phyloP scores from a whole-genome alignment of 2,113 vertebrate species.

The Anser cygnoides region DNA sequence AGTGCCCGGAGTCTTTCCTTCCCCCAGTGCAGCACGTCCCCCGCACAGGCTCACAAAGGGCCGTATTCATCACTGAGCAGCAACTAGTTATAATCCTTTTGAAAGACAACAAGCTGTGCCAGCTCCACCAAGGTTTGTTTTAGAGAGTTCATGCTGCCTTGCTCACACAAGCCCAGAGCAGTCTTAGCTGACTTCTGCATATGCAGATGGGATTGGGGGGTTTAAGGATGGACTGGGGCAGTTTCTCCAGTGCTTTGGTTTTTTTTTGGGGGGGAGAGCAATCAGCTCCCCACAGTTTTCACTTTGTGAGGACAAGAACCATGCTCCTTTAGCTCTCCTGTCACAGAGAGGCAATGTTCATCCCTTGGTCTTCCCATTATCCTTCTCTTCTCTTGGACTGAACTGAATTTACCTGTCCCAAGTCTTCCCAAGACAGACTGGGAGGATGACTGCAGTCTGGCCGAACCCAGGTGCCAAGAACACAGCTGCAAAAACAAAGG shows the following conservation, averaged over 20 bases:
- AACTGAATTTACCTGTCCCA: neutral
- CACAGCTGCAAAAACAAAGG: neutral
- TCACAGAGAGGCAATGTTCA: neutral
- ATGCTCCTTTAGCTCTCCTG: neutral
- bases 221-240: neutral
- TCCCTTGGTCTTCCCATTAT: neutral
- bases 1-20: neutral
- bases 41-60: conserved; percentile 34
- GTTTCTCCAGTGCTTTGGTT: neutral
- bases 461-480: neutral
- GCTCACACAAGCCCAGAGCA: rapidly evolving
- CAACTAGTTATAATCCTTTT: neutral
- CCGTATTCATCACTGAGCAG: conserved; percentile 4
- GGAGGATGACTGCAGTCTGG: neutral
- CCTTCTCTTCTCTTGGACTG: neutral
- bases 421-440: neutral
- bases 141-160: neutral
- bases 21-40: conserved; percentile 26
- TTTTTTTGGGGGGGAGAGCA: neutral
- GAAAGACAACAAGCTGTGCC: conserved; percentile 40
- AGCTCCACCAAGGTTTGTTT: conserved; percentile 13
- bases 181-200: neutral
- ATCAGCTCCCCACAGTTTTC: neutral
- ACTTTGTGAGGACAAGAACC: rapidly evolving
- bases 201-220: neutral